These are phyloP conservation scores for Puffinus mauretanicus DNA, from an alignment of 2,113 vertebrate species.

Conservation along the genomic window DNA sequence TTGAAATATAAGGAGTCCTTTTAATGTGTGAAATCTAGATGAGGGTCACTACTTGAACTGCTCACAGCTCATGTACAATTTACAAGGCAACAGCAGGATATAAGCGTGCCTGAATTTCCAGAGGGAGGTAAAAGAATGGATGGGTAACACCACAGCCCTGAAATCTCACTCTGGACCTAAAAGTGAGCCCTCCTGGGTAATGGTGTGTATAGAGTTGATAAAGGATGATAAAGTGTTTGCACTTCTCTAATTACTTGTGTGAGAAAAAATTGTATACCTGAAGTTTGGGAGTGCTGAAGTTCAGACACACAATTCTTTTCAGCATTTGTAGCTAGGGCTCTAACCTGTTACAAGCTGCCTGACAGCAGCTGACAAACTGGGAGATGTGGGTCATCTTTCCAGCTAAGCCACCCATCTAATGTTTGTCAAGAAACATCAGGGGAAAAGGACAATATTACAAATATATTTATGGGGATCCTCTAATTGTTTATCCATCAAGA, in stretches of 20 bases:
- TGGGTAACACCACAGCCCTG: background rate
- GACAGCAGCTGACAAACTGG: background rate
- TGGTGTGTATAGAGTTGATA: background rate
- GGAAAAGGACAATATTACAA: background rate
- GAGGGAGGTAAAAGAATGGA: background rate
- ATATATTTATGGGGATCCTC: background rate
- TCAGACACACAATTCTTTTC: background rate
- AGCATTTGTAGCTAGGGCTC: background rate
- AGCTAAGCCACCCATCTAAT: background rate
- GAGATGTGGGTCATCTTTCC: background rate
- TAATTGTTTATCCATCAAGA: background rate
- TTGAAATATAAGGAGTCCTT: background rate
- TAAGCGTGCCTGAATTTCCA: background rate
- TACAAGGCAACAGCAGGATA: background rate
- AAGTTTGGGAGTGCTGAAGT: background rate
- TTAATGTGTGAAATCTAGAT: background rate
- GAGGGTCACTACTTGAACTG: background rate
- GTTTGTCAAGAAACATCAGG: background rate
- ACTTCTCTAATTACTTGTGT: background rate
- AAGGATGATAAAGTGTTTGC: background rate
- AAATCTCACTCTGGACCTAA: background rate
- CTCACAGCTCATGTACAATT: background rate
- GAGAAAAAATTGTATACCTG: background rate
- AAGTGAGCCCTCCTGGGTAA: background rate
- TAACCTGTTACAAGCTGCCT: background rate